Evolutionary conservation across 2,888 invertebrate genomes (phyloP), one percentile per base, ranked within the genome.

Genomic region (Mystacides longicornis): DNA sequence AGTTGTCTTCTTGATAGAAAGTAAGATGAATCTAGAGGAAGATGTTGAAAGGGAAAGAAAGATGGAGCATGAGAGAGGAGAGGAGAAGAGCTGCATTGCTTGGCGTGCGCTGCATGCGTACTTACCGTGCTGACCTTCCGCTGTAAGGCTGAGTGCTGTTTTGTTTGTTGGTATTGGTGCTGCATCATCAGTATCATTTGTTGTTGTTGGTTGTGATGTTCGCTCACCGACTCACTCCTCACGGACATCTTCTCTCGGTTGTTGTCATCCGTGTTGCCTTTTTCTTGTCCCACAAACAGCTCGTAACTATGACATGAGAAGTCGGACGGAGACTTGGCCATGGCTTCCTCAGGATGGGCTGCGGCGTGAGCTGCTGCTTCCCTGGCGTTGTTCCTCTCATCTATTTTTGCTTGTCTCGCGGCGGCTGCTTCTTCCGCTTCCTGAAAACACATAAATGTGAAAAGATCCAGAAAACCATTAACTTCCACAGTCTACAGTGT

Each of bases 111-210:
- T 66, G 67, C 64, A 65, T 63, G 64, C 67, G 73, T 79, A 87
- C 87, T 89, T 86, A 89, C 89, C 84, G 89, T 86, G 83, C 89
- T 89, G 83, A 93, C 92, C 87, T 93, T 93, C 80, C 93, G 86
- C 70, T 84, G 83, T 80, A 71, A 69, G 58, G 75, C 14, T 3
- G 37, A 37, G 4, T 37, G 75, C 67, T 75, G 75, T 19, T 56
- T 55, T 55, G 37, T 16, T 37, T 53, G 57, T 49, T 57, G 55
- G 55, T 53, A 64, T 49, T 51, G 52, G 21, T 52, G 52, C 56
- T 52, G 52, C 49, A 43, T 23, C 47, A 55, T 47, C 52, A 49
- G 37, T 42, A 48, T 23, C 49, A 56, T 43, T 61, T 59, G 67
- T 62, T 60, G 67, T 52, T 60, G 60, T 58, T 60, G 61, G 55